Evolutionary conservation across 1,140 invertebrate genomes (phyloP).

Genomic region (Cydia splendana): DNA sequence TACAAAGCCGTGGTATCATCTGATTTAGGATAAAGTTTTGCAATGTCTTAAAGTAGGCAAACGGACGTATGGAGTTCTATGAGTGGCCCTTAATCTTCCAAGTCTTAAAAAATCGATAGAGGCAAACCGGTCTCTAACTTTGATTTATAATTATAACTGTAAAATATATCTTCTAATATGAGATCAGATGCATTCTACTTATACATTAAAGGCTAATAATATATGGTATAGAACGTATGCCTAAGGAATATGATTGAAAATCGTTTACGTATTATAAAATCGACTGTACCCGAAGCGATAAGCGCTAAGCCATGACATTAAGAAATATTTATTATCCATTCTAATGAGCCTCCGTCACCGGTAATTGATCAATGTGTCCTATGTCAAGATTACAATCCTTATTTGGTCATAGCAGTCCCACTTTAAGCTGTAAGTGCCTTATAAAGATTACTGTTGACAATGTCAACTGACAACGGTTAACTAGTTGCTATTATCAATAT

Average conservation of each 20-base stretch:
- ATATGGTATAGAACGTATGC: too few relatives aligned
- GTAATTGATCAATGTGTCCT: conserved; percentile 5
- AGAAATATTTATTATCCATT: conserved; percentile 27
- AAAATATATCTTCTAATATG: too few relatives aligned
- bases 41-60: too few relatives aligned
- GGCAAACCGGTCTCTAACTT: too few relatives aligned
- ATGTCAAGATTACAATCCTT: neutral
- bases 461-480: neutral
- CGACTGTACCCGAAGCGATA: neutral
- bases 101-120: too few relatives aligned
- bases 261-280: neutral
- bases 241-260: neutral
- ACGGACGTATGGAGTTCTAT: too few relatives aligned
- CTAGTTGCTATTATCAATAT: neutral
- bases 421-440: neutral
- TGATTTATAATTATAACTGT: too few relatives aligned
- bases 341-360: conserved; percentile 7
- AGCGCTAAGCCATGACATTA: conserved; percentile 4
- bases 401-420: neutral
- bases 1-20: too few relatives aligned
- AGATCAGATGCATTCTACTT: too few relatives aligned
- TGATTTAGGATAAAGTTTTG: too few relatives aligned
- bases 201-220: too few relatives aligned
- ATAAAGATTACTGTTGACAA: neutral
- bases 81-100: too few relatives aligned